Percentiles rank a stretch among this genome's conserved stretches.
Evolutionary conservation across 1,140 invertebrate genomes (phyloP).

Genomic region (Neotoxoptera formosana): DNA sequence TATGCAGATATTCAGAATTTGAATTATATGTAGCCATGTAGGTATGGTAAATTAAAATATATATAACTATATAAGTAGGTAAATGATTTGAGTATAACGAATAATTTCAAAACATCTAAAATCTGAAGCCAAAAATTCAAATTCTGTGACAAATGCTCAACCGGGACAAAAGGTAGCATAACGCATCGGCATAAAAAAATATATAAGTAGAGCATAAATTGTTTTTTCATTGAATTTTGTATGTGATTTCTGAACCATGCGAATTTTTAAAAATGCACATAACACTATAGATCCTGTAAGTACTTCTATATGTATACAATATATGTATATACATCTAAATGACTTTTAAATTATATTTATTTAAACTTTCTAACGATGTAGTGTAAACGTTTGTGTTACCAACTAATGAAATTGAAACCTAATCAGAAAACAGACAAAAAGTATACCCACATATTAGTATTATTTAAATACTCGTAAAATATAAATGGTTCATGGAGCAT

Average conservation of each 20-base stretch:
- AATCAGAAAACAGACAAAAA: not conserved
- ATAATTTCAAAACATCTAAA: not conserved
- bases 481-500: constrained; percentile 26
- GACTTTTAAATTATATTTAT: not conserved
- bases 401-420: not conserved
- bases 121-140: not conserved
- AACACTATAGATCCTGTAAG: not conserved
- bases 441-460: not conserved
- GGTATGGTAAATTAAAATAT: not conserved
- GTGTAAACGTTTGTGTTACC: not conserved
- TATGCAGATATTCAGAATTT: not conserved
- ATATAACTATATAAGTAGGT: too few relatives aligned
- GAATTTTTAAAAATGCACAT: constrained; percentile 35
- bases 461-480: not conserved
- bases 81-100: not conserved
- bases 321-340: not conserved
- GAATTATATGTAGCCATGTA: not conserved
- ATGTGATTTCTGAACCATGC: constrained; percentile 14
- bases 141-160: not conserved
- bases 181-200: not conserved
- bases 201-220: constrained; percentile 46
- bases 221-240: not conserved
- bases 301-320: too few relatives aligned
- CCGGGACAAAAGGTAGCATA: not conserved
- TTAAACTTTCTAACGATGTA: not conserved